A percentile compares a stretch with the other conserved stretches of the same genome.
Conservation (phyloP, 2,888 invertebrate genomes). For the Electrophaes corylata region DNA sequence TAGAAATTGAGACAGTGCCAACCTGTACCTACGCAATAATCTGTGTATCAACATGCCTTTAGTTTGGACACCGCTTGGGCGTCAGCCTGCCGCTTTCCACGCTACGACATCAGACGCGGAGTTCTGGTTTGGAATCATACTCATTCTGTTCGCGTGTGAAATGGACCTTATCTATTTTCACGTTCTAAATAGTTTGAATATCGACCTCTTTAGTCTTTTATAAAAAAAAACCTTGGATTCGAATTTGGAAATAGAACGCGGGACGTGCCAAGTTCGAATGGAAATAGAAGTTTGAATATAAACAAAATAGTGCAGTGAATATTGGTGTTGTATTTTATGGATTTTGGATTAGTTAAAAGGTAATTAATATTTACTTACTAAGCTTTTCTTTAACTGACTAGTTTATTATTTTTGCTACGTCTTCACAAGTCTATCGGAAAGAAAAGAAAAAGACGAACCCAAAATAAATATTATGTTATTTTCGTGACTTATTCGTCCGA, state of each 20-base stretch:
- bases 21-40: neutral
- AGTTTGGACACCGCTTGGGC: slow-evolving; percentile 69
- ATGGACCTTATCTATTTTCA: slow-evolving; percentile 79
- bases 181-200: slow-evolving; percentile 30
- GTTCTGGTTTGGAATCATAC: slow-evolving; percentile 73
- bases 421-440: too few species aligned
- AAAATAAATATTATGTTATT: too few species aligned
- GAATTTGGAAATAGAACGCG: slow-evolving; percentile 57
- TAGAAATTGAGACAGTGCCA: slow-evolving; percentile 24
- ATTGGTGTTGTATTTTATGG: slow-evolving; percentile 17
- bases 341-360: slow-evolving; percentile 8
- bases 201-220: slow-evolving; percentile 30
- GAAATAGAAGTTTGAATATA: slow-evolving; percentile 17
- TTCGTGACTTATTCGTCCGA: too few species aligned
- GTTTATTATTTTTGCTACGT: too few species aligned
- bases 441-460: too few species aligned
- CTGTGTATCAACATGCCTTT: slow-evolving; percentile 48
- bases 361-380: slow-evolving; percentile 3
- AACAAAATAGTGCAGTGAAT: slow-evolving; percentile 27
- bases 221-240: slow-evolving; percentile 44
- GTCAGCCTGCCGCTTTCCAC: slow-evolving; percentile 58
- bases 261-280: slow-evolving; percentile 47
- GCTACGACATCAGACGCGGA: slow-evolving; percentile 69
- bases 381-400: neutral
- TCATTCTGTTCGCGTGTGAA: slow-evolving; percentile 77